Evolutionary conservation across 1,140 invertebrate species (phyloP), one percentile per base, ranked within the genome.

Genomic region (Neodiprion fabricii): DNA sequence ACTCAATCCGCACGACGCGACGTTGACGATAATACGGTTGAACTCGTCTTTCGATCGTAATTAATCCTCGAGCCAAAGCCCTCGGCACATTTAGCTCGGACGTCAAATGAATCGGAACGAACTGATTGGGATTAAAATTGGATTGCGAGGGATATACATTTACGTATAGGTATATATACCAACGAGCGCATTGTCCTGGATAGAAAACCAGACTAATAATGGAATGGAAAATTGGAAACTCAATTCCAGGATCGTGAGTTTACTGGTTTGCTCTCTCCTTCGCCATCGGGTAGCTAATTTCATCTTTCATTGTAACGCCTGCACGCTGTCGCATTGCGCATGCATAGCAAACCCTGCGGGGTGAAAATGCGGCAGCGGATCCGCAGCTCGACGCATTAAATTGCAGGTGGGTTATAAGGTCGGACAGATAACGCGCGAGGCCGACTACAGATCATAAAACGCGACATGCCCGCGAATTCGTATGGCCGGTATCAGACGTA

Each of bases 261-360:
- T 40, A 40, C 28, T 12, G 11, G n/a, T 61, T 14, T 40, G 28
- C 28, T 40, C 53, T 40, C 28, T 40, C 28, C 28, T 40, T 40
- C 53, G 53, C n/a, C 11, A 61, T 17, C 53, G 53, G 53, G 11
- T 5, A 61, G 53, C 53, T 9, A 61, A 61, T 61, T 61, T 61
- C 53, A 61, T 61, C 53, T 61, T 61, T 61, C 53, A 61, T 61
- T 61, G 53, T 61, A 61, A 61, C 53, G 53, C n/a, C 11, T 61
- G 53, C n/a, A 61, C 53, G 53, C 11, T 17, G 53, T 61, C 28
- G 28, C 28, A 40, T 40, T 40, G 28, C 28, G 28, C 28, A 40
- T 40, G 28, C 28, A 40, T 40, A 3, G 28, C 28, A 40, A 2
- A 5, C 28, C 28, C 28, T 40, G 5, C 28, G 28, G 28, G 28